phyloP scores from a whole-genome alignment of 1,140 invertebrate species.

The Drosophila lowei region DNA sequence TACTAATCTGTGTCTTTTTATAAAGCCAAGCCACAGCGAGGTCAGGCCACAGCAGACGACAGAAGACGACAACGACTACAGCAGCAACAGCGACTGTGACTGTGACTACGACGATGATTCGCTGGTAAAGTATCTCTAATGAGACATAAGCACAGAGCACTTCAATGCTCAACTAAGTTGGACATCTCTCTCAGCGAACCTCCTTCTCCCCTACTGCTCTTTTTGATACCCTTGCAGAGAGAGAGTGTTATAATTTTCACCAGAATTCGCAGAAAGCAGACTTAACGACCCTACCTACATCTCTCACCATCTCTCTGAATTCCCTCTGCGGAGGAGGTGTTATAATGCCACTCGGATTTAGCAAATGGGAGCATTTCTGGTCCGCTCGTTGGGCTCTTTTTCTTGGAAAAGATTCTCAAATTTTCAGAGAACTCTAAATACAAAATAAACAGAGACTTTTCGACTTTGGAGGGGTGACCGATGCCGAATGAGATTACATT shows the following conservation, averaged over 20 bases:
- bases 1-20: constrained; percentile 79
- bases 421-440: too few relatives aligned
- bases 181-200: constrained; percentile 48
- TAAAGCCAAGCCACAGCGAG: constrained; percentile 68
- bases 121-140: constrained; percentile 77
- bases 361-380: too few relatives aligned
- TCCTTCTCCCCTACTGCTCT: neutral
- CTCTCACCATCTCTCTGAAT: neutral
- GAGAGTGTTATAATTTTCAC: neutral
- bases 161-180: constrained; percentile 56
- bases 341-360: too few relatives aligned
- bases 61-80: constrained; percentile 3
- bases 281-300: too few relatives aligned
- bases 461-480: too few relatives aligned
- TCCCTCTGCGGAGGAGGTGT: too few relatives aligned
- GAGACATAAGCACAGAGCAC: constrained; percentile 76
- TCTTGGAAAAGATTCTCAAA: too few relatives aligned
- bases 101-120: constrained; percentile 44
- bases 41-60: constrained; percentile 57
- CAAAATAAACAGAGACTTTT: too few relatives aligned
- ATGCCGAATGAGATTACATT: too few relatives aligned
- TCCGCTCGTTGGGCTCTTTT: too few relatives aligned
- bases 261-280: too few relatives aligned
- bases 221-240: constrained; percentile 5
- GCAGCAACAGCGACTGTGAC: constrained; percentile 9